Base-by-base conservation (phyloP, 2,888 invertebrate species). In the Eristalis tenax region DNA sequence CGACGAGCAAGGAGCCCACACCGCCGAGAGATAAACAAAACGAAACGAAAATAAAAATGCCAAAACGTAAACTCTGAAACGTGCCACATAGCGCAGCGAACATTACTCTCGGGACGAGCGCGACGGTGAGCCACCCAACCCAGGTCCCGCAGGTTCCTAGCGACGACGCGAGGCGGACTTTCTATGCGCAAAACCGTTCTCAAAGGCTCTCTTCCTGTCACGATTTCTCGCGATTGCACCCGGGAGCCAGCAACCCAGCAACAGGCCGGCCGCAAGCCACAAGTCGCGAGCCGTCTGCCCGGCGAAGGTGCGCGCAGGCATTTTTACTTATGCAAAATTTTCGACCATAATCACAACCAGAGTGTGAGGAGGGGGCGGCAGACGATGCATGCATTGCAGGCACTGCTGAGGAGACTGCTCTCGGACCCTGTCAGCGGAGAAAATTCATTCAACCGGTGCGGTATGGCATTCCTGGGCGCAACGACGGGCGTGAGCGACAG, bases 381-480 rank as follows among this genome's bases (percentile, higher is more conserved):
- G 13, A 11, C 38, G 38, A 38, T 38, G 38, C 38, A 10, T 35
- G 8, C 10, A 35, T 35, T 35, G 35, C 35, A 35, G 35, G 35
- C 35, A 1, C 11, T 35, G n/a, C 18, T 8, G 43, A 4, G n/a
- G n/a, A 43, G 43, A 43, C 43, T 43, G 43, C 15, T 43, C 43
- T 73, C 50, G 66, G 61, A 66, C 73, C 61, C 26, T 28, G 73
- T 50, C 66, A 59, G 13, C 65, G 35, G 22, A 15, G 70, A 35
- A 26, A 63, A 80, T 74, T 40, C 73, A 80, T 74, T 74, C 68
- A 68, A 74, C 61, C 74, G 73, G 64, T 63, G 38, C 40, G 23
- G 43, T 43, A 57, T 66, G 71, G 59, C 22, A 78, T 78, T 71
- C 57, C 57, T 57, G n/a, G 18, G 43, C 43, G 43, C 50, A 50